A percentile compares a stretch with the other conserved stretches of the same genome.
These are phyloP conservation scores for Poicephalus meyeri DNA, from an alignment of 2,113 vertebrate genomes.

Conservation along the genomic window DNA sequence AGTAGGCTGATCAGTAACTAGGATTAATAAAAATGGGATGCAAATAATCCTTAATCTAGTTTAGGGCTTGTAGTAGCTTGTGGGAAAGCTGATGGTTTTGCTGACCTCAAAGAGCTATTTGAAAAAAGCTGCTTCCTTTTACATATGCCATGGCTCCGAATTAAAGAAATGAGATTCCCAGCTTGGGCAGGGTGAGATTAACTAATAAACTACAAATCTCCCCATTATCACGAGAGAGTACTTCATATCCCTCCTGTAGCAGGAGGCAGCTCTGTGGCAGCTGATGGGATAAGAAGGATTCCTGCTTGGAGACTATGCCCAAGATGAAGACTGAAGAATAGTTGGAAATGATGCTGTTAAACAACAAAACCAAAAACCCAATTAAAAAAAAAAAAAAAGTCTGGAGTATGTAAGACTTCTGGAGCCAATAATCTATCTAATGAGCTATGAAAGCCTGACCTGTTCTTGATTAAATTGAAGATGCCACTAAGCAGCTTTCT, in stretches of 20 bases:
- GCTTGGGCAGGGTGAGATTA: slow-evolving; percentile 6
- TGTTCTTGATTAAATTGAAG: slow-evolving; percentile 46
- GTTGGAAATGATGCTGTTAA: not conserved
- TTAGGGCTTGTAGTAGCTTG: slow-evolving; percentile 42
- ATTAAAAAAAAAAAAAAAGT: not conserved
- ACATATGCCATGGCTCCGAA: not conserved
- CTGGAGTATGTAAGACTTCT: slow-evolving; percentile 2
- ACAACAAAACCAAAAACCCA: not conserved
- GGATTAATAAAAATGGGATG: slow-evolving; percentile 16
- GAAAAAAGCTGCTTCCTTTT: slow-evolving; percentile 15
- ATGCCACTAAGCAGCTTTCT: slow-evolving; percentile 43
- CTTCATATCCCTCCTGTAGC: not conserved
- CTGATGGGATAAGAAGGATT: not conserved
- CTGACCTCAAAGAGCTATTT: slow-evolving; percentile 32
- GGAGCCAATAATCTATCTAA: slow-evolving; percentile 20
- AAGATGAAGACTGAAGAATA: not conserved
- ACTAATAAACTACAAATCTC: not conserved
- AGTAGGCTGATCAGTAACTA: slow-evolving; percentile 1
- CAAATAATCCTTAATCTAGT: slow-evolving; percentile 46
- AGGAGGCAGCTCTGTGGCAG: not conserved
- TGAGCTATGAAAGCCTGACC: slow-evolving; percentile 39
- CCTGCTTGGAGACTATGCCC: not conserved
- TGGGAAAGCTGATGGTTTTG: not conserved
- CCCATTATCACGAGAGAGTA: not conserved
- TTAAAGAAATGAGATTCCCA: slow-evolving; percentile 15